These are phyloP conservation scores for Drosophila biarmipes DNA, from an alignment of 1,140 invertebrate genomes.

Conservation along the genomic window DNA sequence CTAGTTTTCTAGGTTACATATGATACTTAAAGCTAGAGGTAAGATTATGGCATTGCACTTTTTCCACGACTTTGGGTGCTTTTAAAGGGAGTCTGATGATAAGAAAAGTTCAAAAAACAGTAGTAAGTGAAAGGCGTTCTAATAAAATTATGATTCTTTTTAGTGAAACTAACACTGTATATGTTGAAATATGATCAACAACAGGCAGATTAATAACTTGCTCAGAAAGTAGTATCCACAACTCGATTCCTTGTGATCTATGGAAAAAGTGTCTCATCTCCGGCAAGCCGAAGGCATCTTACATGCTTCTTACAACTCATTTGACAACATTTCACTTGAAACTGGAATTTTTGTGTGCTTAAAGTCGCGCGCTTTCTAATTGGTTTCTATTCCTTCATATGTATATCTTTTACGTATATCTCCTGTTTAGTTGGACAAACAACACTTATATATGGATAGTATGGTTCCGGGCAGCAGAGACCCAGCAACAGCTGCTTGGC, in stretches of 20 bases:
- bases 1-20: conserved; percentile 39
- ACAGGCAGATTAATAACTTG: neutral
- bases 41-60: conserved; percentile 21
- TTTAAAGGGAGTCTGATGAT: neutral
- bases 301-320: conserved; percentile 10
- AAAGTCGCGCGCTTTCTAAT: conserved; percentile 1
- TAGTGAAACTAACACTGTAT: no score
- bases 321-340: conserved; percentile 26
- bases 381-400: conserved; percentile 5
- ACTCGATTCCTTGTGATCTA: neutral
- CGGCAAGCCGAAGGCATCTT: conserved; percentile 33
- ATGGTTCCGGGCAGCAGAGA: conserved; percentile 37
- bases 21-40: conserved; percentile 34
- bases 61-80: conserved; percentile 31
- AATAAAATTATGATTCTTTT: no score
- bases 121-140: no score
- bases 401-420: conserved; percentile 54
- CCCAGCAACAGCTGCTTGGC: conserved; percentile 9
- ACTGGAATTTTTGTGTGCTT: conserved; percentile 10
- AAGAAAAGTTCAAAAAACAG: no score
- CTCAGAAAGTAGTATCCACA: neutral
- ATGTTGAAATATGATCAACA: neutral
- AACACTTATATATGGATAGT: conserved; percentile 55
- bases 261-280: conserved; percentile 34
- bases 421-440: conserved; percentile 42